Base-by-base conservation (phyloP, 2,888 invertebrate genomes). In the Pegoplata infirma region DNA sequence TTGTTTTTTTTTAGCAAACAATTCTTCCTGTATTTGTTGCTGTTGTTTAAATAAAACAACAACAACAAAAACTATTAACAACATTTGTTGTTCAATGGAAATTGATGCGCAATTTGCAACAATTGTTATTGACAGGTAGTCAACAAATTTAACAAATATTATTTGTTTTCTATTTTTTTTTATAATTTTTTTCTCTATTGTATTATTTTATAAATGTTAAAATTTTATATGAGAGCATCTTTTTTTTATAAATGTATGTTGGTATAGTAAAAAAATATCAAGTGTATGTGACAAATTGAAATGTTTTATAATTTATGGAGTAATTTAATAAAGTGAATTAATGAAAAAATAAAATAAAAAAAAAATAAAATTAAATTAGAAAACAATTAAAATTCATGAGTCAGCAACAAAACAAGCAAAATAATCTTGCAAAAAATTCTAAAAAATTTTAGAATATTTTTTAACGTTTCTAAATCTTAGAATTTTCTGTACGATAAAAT, bases 41-140 rank as follows among this genome's bases (percentile, higher is more conserved):
- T n/a, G n/a, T n/a, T n/a, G n/a, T 67, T 12, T 44, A 40, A 61
- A 49, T 68, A 25, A 44, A 23, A 72, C 61, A 64, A 40, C 46
- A 32, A 28, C 19, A 49, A 10, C 3, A 74, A 58, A 58, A 80
- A 74, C 53, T 14, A 61, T 53, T 44, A 74, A 55, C 12, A 71
- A 25, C 49, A 46, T 46, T 66, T 67, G 44, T 36, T 72, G 72
- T 75, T 58, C 55, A 64, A 64, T 63, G 49, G 59, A 74, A 66
- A 69, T 74, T 61, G 76, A 76, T 76, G 73, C 80, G 80, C 73
- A 73, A 76, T 81, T 73, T 77, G 82, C 76, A 73, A 71, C 81
- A 82, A 82, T 82, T 82, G 82, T 49, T 78, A 61, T 71, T 82
- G 82, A 82, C 82, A 82, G 81, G 72, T 78, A 73, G 66, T 76